These are phyloP conservation scores for Merluccius polli DNA, from an alignment of 2,797 vertebrate species.

Conservation along the genomic window DNA sequence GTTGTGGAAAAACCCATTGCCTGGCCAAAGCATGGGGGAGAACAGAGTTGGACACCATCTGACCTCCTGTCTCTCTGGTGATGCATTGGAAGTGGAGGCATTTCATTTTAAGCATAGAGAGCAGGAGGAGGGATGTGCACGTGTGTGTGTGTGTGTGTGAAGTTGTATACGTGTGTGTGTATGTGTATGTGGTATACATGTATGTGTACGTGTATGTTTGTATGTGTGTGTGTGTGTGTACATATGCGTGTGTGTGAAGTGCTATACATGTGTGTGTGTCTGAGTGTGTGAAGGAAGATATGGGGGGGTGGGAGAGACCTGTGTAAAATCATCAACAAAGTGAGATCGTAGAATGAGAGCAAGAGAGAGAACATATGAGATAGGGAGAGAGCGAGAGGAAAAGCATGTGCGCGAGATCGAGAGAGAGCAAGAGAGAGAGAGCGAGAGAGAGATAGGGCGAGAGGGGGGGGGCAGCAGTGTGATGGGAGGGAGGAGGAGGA, in stretches of 20 bases:
- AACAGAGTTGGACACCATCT: conserved; percentile 36
- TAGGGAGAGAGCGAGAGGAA: conserved; percentile 32
- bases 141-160: not conserved
- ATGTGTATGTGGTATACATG: no score
- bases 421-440: conserved; percentile 31
- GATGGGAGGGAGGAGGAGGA: conserved; percentile 28
- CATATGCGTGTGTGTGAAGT: not conserved
- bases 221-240: not conserved
- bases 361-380: conserved; percentile 16
- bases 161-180: no score
- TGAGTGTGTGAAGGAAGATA: conserved; percentile 2
- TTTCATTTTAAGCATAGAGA: conserved; percentile 35
- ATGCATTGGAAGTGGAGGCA: conserved; percentile 28
- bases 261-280: not conserved
- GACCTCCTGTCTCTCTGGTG: conserved; percentile 36
- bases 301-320: conserved; percentile 2
- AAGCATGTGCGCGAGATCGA: conserved; percentile 15
- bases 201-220: not conserved
- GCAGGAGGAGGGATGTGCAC: not conserved
- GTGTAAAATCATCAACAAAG: not conserved
- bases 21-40: conserved; percentile 29
- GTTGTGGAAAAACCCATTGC: conserved; percentile 36
- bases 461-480: conserved; percentile 44
- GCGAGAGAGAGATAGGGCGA: conserved; percentile 25
- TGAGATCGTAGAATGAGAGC: conserved; percentile 1